Percentiles rank a stretch among this genome's conserved stretches.
Evolutionary conservation across 2,888 invertebrate genomes (phyloP).

Genomic region (Bimastos eiseni): DNA sequence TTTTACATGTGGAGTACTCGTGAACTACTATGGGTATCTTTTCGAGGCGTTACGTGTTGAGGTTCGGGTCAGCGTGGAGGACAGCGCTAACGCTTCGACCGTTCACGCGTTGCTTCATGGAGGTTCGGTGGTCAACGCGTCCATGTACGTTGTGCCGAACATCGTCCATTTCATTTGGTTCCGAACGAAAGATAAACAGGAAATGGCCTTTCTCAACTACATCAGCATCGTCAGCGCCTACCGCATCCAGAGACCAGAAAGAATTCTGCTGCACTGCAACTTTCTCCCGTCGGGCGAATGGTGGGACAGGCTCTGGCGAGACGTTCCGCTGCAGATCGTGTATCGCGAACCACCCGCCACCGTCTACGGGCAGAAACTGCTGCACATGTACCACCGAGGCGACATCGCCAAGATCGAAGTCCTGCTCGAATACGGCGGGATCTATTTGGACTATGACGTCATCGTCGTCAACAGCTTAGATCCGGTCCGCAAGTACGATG

Average conservation of each 20-base stretch:
- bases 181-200: constrained; percentile 13
- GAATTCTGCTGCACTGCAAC: constrained; percentile 44
- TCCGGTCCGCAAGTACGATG: constrained; percentile 41
- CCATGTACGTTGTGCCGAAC: constrained; percentile 42
- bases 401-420: constrained; percentile 45
- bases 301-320: constrained; percentile 42
- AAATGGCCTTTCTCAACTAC: constrained; percentile 43
- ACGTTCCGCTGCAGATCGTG: constrained; percentile 38
- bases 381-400: constrained; percentile 40
- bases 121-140: background rate
- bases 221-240: constrained; percentile 45
- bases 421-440: constrained; percentile 44
- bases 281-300: constrained; percentile 43
- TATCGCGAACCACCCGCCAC: constrained; percentile 34
- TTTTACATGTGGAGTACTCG: constrained; percentile 35
- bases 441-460: constrained; percentile 46
- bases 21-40: constrained; percentile 43
- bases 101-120: background rate
- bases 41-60: constrained; percentile 41
- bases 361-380: constrained; percentile 36
- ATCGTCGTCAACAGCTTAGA: constrained; percentile 42
- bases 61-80: constrained; percentile 26
- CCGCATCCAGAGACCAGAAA: constrained; percentile 43
- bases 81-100: background rate
- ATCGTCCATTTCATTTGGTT: constrained; percentile 46